phyloP scores from a whole-genome alignment of 2,113 vertebrate species.

The Sprattus sprattus region DNA sequence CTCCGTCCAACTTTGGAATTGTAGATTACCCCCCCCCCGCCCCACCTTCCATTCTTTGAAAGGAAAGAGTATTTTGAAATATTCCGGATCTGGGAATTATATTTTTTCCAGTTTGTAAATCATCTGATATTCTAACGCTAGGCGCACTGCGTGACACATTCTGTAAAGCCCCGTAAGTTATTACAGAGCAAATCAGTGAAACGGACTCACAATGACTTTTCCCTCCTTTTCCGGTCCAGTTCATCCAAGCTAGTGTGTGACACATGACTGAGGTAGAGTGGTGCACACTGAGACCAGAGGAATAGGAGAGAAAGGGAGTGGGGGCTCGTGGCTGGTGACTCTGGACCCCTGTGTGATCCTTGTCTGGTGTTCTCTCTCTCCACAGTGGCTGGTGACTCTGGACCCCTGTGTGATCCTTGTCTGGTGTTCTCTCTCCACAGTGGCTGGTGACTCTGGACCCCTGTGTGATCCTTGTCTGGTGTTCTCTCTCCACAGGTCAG shows the following conservation, averaged over 20 bases:
- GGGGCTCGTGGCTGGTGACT: background rate
- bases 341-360: too few species aligned
- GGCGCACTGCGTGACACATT: background rate
- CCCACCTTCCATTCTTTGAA: background rate
- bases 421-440: constrained; percentile 59
- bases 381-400: background rate
- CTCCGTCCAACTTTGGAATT: background rate
- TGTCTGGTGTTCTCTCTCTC: too few species aligned
- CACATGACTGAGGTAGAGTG: background rate
- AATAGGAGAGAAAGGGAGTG: background rate
- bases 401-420: background rate
- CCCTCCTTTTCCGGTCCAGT: background rate
- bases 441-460: background rate
- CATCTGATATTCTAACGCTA: background rate
- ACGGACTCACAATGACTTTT: constrained; percentile 3
- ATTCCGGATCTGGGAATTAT: constrained; percentile 14
- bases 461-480: constrained; percentile 27
- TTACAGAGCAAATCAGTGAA: constrained; percentile 5
- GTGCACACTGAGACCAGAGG: background rate
- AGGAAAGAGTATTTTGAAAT: constrained; percentile 11
- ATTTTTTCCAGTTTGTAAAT: constrained; percentile 20
- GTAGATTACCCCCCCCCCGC: background rate
- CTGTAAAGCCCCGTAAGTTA: constrained; percentile 4
- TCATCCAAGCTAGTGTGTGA: background rate
- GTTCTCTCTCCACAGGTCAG: constrained; percentile 68